Percentiles rank a stretch among this genome's conserved stretches.
These are phyloP conservation scores for Gymnocypris eckloni DNA, from an alignment of 2,797 vertebrate species.

Conservation along the genomic window DNA sequence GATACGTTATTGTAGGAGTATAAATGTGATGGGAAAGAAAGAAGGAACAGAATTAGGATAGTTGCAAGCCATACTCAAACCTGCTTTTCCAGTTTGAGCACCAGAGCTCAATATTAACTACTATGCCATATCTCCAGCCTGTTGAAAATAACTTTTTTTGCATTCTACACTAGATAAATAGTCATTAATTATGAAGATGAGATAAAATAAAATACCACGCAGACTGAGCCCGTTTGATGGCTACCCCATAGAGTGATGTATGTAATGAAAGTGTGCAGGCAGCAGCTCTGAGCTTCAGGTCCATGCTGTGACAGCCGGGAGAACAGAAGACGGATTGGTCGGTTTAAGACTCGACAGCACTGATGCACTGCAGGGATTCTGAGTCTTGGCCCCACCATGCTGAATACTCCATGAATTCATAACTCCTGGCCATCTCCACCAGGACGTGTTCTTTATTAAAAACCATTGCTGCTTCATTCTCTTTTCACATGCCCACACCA, in stretches of 20 bases:
- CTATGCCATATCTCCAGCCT: neutral
- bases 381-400: conserved; percentile 40
- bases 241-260: conserved; percentile 26
- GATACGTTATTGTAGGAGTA: neutral
- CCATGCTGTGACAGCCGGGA: conserved; percentile 51
- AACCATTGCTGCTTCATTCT: conserved; percentile 48
- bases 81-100: neutral
- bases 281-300: conserved; percentile 34
- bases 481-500: conserved; percentile 41
- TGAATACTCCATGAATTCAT: conserved; percentile 57
- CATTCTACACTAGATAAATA: conserved; percentile 14
- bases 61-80: neutral
- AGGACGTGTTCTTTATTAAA: conserved; percentile 61
- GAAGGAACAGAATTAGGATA: neutral
- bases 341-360: conserved; percentile 53
- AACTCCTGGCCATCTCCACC: conserved; percentile 47
- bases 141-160: neutral
- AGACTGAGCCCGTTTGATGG: conserved; percentile 16
- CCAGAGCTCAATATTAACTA: conserved; percentile 1
- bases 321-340: conserved; percentile 56
- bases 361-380: conserved; percentile 58
- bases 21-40: neutral
- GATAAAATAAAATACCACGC: conserved; percentile 21
- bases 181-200: conserved; percentile 28
- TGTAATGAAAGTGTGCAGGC: conserved; percentile 44